Evolutionary conservation across 1,140 invertebrate species (phyloP).

Genomic region (Anastrepha ludens): DNA sequence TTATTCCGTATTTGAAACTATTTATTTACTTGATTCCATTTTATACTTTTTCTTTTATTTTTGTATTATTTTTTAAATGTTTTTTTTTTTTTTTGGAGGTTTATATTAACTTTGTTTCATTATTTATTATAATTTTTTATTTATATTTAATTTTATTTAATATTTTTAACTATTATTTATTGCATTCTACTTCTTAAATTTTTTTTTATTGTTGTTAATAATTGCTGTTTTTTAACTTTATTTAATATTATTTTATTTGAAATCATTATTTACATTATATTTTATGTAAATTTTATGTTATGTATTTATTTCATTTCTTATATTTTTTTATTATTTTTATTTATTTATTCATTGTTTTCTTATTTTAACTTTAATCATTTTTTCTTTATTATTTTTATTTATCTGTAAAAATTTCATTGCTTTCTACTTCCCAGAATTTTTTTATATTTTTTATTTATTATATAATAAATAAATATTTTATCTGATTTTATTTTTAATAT

Average conservation of each 20-base stretch:
- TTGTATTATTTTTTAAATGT: background rate
- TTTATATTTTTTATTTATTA: conserved; percentile 17
- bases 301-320: background rate
- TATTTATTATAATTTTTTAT: background rate
- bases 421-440: too few species aligned
- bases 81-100: background rate
- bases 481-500: too few species aligned
- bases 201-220: background rate
- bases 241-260: background rate
- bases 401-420: too few species aligned
- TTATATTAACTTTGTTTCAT: background rate
- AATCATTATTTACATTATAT: background rate
- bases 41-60: background rate
- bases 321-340: background rate
- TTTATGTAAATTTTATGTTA: conserved; percentile 6
- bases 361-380: background rate
- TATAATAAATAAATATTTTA: background rate
- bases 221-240: background rate
- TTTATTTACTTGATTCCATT: too few species aligned
- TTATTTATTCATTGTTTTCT: too few species aligned
- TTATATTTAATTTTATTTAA: background rate
- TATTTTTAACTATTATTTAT: background rate
- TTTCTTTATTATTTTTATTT: background rate
- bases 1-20: background rate
- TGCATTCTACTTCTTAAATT: too few species aligned